phyloP scores from a whole-genome alignment of 2,797 vertebrate genomes.

The Rallus crepitans region DNA sequence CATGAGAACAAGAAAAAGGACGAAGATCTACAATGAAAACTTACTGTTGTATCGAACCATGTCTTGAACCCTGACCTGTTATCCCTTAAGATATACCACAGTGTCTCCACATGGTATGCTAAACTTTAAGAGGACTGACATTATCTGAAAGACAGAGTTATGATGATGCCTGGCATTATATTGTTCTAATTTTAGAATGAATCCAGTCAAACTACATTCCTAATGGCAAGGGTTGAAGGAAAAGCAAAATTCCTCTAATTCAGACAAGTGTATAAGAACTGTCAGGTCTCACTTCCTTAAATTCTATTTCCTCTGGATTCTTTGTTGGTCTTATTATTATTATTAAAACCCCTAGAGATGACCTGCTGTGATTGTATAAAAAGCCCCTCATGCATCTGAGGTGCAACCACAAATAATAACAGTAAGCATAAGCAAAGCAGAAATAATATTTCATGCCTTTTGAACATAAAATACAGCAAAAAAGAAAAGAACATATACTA shows the following conservation, averaged over 20 bases:
- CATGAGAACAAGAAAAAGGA: constrained; percentile 6
- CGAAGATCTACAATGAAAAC: background rate
- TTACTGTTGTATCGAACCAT: background rate
- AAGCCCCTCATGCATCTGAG: background rate
- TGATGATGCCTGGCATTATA: background rate
- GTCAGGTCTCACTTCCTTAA: background rate
- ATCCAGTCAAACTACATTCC: constrained; percentile 11
- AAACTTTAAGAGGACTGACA: background rate
- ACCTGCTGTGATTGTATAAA: background rate
- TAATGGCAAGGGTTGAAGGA: background rate
- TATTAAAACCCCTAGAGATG: background rate
- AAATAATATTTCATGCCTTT: background rate
- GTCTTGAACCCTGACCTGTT: background rate
- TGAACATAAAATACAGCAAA: background rate
- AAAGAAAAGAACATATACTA: background rate
- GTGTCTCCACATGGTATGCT: background rate
- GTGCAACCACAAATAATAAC: background rate
- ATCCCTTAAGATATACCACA: background rate
- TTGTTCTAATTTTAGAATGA: background rate
- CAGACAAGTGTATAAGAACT: background rate
- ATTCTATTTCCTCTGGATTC: background rate
- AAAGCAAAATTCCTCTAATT: background rate
- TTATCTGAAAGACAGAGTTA: background rate
- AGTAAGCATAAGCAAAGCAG: background rate
- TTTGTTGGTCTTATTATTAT: background rate